Percentiles rank a stretch among this genome's conserved stretches.
These are phyloP conservation scores for Pelodytes ibericus DNA, from an alignment of 2,797 vertebrate species.

Conservation along the genomic window DNA sequence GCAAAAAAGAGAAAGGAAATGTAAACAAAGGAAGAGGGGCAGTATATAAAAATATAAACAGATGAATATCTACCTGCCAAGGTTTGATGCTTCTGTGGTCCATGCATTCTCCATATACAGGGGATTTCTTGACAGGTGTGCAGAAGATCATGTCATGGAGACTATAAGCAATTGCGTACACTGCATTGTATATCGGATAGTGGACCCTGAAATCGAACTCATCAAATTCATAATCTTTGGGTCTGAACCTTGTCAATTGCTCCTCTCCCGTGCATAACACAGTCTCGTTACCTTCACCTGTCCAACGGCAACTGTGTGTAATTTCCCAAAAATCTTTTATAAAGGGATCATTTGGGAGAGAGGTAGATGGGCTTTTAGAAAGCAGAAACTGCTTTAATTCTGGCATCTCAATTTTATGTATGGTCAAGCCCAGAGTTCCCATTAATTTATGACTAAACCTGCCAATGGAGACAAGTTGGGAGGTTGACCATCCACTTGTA, in stretches of 20 bases:
- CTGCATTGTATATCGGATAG: conserved; percentile 6
- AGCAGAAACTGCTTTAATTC: conserved; percentile 24
- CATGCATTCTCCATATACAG: too few species aligned
- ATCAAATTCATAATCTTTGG: background rate
- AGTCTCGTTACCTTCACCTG: background rate
- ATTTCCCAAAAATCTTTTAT: conserved; percentile 37
- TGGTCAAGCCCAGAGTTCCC: conserved; percentile 20
- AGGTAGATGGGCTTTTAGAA: background rate
- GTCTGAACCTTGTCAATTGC: conserved; percentile 16
- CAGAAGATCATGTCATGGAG: conserved; percentile 37
- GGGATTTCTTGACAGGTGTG: background rate
- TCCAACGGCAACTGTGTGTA: conserved; percentile 25
- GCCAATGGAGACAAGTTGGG: background rate
- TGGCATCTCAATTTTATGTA: background rate
- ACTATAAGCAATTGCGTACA: conserved; percentile 45
- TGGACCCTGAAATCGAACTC: conserved; percentile 4
- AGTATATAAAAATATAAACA: too few species aligned
- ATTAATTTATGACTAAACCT: conserved; percentile 10
- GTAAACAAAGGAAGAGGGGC: too few species aligned
- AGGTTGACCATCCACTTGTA: conserved; percentile 27
- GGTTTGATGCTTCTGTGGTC: background rate
- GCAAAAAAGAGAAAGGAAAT: too few species aligned
- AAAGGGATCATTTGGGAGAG: conserved; percentile 44
- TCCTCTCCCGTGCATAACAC: conserved; percentile 37
- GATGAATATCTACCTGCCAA: conserved; percentile 53